These are phyloP conservation scores for Trichopoda pennipes DNA, from an alignment of 2,888 invertebrate genomes.

Conservation along the genomic window DNA sequence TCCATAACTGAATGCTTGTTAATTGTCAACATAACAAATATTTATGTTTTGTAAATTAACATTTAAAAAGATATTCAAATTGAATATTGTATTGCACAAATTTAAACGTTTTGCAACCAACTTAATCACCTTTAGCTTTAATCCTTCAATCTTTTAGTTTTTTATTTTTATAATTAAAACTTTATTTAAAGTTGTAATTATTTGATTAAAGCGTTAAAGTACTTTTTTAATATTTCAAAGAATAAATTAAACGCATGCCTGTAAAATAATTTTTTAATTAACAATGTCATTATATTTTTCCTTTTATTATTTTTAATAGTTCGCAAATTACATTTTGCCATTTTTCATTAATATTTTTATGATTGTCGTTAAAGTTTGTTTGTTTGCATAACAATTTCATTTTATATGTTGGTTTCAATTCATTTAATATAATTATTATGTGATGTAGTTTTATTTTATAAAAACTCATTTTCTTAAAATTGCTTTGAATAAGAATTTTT, in stretches of 20 bases:
- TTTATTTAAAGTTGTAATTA: neutral
- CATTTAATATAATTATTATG: constrained; percentile 45
- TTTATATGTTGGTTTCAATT: constrained; percentile 53
- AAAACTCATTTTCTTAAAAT: constrained; percentile 13
- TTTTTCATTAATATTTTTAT: constrained; percentile 38
- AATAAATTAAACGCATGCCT: neutral
- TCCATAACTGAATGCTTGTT: neutral
- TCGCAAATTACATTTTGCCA: constrained; percentile 31
- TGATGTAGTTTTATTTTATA: constrained; percentile 21
- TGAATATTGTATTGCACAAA: too few relatives aligned
- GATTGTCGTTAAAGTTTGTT: constrained; percentile 42
- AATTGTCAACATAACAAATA: neutral
- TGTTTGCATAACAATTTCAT: constrained; percentile 51
- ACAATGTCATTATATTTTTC: neutral
- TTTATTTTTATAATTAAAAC: neutral
- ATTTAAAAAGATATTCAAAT: too few relatives aligned
- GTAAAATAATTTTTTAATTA: constrained; percentile 47
- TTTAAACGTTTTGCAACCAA: too few relatives aligned
- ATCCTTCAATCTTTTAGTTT: neutral
- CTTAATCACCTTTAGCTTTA: neutral
- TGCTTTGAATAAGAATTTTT: constrained; percentile 32
- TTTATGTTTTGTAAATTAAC: neutral
- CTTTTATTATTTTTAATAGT: constrained; percentile 13
- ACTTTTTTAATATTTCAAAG: neutral
- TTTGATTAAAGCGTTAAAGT: neutral